Base-by-base conservation (phyloP, 2,113 vertebrate genomes). In the Theropithecus gelada region DNA sequence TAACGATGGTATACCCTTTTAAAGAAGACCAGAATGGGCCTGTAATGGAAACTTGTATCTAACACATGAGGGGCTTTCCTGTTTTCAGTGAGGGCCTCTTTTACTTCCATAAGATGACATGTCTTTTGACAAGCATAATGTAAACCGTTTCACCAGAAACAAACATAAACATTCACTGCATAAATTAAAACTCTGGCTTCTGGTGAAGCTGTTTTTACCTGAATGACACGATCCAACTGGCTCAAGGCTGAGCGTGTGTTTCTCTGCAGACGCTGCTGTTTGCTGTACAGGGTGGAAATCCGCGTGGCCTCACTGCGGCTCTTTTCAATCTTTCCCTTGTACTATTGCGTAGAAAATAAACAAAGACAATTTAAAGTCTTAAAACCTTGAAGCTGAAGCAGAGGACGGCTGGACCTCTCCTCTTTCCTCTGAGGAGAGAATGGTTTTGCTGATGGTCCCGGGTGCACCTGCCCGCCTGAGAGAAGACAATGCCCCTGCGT, bases 281-380 rank as follows among this genome's bases (percentile, higher is more conserved):
- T 81, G 0, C 40, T 8, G 40, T 7, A 94, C 66, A 27, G 72
- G 48, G 72, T 12, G 23, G 27, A 90, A 35, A 95, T 52, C 61
- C 81, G 75, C 57, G 73, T 1, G 35, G 96, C 92, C 95, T 96
- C 93, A 0, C n/a, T 1, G 66, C 76, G 38, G 7, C 83, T 96
- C 91, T 93, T 96, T 64, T 95, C 6, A 16, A 68, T 78, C 40
- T 92, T 75, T 6, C 85, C 96, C 94, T 82, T 97, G 88, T 81
- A 94, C 98, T 98, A 64, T 68, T 79, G 35, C 5, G 17, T 0
- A 52, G 0, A 23, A 68, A 90, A 80, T 52, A 88, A 73, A 6
- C 17, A 81, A 45, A 73, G 30, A 25, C 0, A 35, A 1, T 17
- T 17, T 13, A 3, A n/a, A 40, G 50, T 30, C n/a, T 52, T 12